Evolutionary conservation across 2,888 invertebrate species (phyloP), one percentile per base, ranked within the genome.

Genomic region (Chrysina gloriosa): DNA sequence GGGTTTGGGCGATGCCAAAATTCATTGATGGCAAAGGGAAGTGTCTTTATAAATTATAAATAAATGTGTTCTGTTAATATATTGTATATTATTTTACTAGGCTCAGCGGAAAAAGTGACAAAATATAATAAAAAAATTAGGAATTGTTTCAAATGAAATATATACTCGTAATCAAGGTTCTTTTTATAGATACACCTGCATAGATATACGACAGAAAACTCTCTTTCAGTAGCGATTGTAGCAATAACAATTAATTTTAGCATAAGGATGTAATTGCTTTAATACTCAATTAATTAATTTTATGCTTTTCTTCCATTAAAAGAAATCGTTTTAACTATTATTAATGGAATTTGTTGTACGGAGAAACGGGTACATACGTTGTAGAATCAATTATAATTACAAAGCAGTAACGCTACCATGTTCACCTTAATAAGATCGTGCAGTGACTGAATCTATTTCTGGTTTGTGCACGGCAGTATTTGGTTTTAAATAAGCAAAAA

Each of bases 261-360:
- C 47, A 47, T 21, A 9, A 19, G 21, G 19, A 47, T 21, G 19
- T 47, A 47, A 47, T 47, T 47, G n/a, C 47, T 21, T n/a, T 47
- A 47, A 47, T 47, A 21, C 47, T 27, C 50, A 50, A 50, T 50
- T 50, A 47, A 50, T 50, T 25, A 50, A 50, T 50, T 50, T 50
- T 50, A 50, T 25, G 27, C 50, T 19, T 14, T 50, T 50, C 42
- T 50, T 27, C 50, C 27, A 25, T 27, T 50, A 29, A 27, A 50
- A 27, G 27, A 50, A 50, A 27, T 50, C 11, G 27, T 11, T 29
- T 29, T 50, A 50, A 50, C 29, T 50, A 50, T 50, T 50, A 29
- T 50, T 50, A 50, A 50, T 50, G 50, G 50, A 50, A 50, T 50
- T 50, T 50, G 50, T 50, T 25, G 27, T 29, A 50, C 27, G 16